Conservation (phyloP, 2,797 vertebrate species). For the Dermochelys coriacea region DNA sequence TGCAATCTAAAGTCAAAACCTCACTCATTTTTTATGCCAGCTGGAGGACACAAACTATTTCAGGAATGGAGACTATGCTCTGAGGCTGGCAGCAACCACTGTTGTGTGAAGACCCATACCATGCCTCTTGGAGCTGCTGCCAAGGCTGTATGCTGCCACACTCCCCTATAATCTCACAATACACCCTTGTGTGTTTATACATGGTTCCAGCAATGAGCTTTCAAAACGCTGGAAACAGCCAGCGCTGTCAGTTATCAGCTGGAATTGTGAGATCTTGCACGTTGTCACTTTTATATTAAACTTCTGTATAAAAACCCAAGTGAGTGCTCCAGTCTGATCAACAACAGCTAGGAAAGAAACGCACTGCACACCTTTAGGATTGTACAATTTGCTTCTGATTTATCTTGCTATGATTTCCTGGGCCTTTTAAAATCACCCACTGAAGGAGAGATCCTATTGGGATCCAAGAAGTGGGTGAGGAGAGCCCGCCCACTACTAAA, state of each 20-base stretch:
- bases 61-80: not conserved
- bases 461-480: no score
- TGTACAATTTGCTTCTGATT: constrained; percentile 1
- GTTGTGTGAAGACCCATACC: not conserved
- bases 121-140: not conserved
- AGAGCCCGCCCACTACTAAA: no score
- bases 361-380: not conserved
- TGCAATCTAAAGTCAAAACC: not conserved
- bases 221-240: not conserved
- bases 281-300: not conserved
- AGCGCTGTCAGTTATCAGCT: not conserved
- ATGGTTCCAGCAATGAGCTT: not conserved
- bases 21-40: not conserved
- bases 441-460: not conserved
- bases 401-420: not conserved
- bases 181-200: not conserved
- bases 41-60: accelerated
- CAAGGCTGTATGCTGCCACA: not conserved
- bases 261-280: accelerated
- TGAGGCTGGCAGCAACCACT: not conserved
- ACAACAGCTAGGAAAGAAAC: not conserved
- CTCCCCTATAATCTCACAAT: not conserved
- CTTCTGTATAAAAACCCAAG: not conserved
- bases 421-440: constrained; percentile 3
- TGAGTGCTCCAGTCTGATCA: not conserved